These are phyloP conservation scores for Eupeodes latifasciatus DNA, from an alignment of 2,888 invertebrate species.

Conservation along the genomic window DNA sequence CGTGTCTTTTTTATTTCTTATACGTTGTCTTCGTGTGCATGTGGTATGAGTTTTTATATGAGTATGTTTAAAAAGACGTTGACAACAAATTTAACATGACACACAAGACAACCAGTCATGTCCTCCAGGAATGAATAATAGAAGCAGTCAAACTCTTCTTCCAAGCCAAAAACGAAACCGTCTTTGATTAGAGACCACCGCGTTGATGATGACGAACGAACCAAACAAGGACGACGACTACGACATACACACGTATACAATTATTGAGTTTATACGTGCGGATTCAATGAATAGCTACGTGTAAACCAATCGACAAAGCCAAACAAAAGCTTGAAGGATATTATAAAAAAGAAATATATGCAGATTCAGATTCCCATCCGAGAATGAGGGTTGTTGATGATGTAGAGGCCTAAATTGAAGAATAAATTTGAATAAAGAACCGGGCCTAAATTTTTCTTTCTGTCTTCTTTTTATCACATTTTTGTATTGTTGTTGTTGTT, in stretches of 20 bases:
- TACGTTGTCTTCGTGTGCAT: background rate
- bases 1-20: constrained; percentile 35
- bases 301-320: constrained; percentile 35
- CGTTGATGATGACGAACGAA: constrained; percentile 46
- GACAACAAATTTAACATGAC: constrained; percentile 46
- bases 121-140: constrained; percentile 46
- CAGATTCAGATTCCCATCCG: constrained; percentile 67
- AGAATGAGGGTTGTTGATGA: background rate
- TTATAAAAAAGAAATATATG: constrained; percentile 45
- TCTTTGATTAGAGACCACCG: constrained; percentile 67
- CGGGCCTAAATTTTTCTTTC: constrained; percentile 18
- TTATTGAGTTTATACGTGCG: constrained; percentile 56
- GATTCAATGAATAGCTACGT: constrained; percentile 31
- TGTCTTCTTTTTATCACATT: background rate
- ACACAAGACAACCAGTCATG: constrained; percentile 30
- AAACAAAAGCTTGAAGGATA: constrained; percentile 60
- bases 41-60: background rate
- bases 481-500: background rate
- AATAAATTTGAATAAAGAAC: constrained; percentile 70
- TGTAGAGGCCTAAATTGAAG: constrained; percentile 56
- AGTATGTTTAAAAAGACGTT: constrained; percentile 23
- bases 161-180: constrained; percentile 52
- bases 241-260: constrained; percentile 41
- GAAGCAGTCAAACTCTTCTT: constrained; percentile 39
- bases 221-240: background rate